Evolutionary conservation across 2,888 invertebrate genomes (phyloP), one percentile per base, ranked within the genome.

Genomic region (Cryptophagus acutangulus): DNA sequence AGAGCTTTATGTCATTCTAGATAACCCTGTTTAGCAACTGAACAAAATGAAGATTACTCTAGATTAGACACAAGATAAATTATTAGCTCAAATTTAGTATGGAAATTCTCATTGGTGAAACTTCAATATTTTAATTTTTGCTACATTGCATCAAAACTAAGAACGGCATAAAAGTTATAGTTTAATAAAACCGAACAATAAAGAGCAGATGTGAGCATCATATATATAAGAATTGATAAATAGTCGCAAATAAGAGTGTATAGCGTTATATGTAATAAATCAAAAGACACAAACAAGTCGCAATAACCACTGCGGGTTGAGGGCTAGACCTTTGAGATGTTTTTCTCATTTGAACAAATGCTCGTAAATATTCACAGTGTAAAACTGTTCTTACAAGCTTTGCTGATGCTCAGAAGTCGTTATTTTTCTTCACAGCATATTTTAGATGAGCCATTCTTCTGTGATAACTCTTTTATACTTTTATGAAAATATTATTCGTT

Each of bases 291-390:
- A 35, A 35, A 35, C 35, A 35, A 36, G 36, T 36, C 31, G 31
- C 31, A 31, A 31, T 31, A 31, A 15, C 14, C 4, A 31, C 14
- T 15, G 31, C 16, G 3, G 14, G 15, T 15, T 8, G n/a, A n/a
- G 26, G 3, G n/a, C 10, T 28, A 17, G 35, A 17, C 36, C 26
- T 36, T 25, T 24, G 12, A 36, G 36, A 36, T 36, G 36, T 36
- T 36, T 36, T 36, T 36, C 36, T 36, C 36, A 36, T 36, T 36
- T 36, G n/a, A 36, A 36, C 25, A 36, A 36, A 36, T 13, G 25
- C 5, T 36, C 36, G 36, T 25, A 25, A 36, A 36, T 36, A 36
- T 36, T 36, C 25, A 33, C 24, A 31, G 36, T 15, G 25, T 14
- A 24, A 36, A 36, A 24, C 8, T 34, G 16, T 34, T 34, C 31